Conservation (phyloP, 1,140 invertebrate genomes). For the Xylocopa sonorina region DNA sequence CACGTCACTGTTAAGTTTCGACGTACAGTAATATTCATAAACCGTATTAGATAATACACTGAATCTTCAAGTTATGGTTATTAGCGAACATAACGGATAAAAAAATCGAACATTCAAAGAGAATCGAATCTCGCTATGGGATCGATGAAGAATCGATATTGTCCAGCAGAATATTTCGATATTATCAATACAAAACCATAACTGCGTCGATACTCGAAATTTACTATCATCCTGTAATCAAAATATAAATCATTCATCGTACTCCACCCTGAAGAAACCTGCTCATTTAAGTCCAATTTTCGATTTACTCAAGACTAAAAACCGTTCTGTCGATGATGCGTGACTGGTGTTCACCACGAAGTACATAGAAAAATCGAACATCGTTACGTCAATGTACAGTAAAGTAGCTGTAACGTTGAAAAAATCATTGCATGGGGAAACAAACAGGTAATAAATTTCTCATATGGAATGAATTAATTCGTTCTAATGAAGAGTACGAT, state of each 20-base stretch:
- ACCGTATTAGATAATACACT: neutral
- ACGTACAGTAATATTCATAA: neutral
- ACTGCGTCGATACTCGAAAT: neutral
- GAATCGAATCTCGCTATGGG: neutral
- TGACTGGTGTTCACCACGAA: neutral
- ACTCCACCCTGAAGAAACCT: neutral
- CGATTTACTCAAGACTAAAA: neutral
- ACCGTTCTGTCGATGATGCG: neutral
- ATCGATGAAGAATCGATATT: neutral
- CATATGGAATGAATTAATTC: no score
- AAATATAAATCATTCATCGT: neutral
- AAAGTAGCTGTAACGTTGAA: no score
- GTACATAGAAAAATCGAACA: conserved; percentile 22
- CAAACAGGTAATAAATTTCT: no score
- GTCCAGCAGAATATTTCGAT: neutral
- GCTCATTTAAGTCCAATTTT: neutral
- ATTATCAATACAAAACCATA: neutral
- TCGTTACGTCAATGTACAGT: neutral
- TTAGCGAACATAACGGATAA: no score
- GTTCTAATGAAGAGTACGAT: neutral
- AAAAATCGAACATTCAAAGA: neutral
- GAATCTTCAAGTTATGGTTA: neutral
- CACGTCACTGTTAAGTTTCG: conserved; percentile 8
- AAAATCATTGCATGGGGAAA: no score
- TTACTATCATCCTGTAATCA: neutral